phyloP scores from a whole-genome alignment of 2,113 vertebrate species.

The Lepus americanus region DNA sequence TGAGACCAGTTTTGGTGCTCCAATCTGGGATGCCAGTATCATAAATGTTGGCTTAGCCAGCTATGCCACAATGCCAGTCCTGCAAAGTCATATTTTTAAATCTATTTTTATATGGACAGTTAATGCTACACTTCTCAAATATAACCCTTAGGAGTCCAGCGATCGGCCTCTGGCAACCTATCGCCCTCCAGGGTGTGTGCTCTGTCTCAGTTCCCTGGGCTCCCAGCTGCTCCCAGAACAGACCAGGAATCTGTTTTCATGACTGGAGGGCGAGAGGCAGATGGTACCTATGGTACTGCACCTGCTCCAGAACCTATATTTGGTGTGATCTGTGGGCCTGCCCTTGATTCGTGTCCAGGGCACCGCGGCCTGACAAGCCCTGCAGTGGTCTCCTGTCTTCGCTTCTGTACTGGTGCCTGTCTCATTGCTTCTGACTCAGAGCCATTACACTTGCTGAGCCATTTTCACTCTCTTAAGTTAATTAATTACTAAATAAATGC shows the following conservation, averaged over 20 bases:
- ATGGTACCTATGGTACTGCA: too few species aligned
- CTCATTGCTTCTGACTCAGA: neutral
- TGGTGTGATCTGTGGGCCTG: too few species aligned
- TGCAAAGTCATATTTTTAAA: neutral
- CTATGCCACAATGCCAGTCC: too few species aligned
- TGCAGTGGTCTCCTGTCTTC: neutral
- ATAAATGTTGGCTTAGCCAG: too few species aligned
- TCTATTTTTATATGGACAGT: constrained; percentile 32
- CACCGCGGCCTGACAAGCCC: too few species aligned
- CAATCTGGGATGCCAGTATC: too few species aligned
- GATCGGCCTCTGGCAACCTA: neutral
- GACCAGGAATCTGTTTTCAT: neutral
- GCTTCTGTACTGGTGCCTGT: too few species aligned
- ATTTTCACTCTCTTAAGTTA: constrained; percentile 47
- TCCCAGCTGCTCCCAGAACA: neutral
- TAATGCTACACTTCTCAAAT: constrained; percentile 66
- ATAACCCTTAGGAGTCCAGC: constrained; percentile 45
- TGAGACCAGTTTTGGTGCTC: too few species aligned
- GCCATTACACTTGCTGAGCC: neutral
- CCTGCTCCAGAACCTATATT: too few species aligned
- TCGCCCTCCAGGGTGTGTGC: constrained; percentile 41
- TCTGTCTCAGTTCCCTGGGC: constrained; percentile 20
- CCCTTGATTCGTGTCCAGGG: too few species aligned
- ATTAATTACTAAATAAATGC: constrained; percentile 3
- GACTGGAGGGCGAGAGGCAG: neutral